Percentiles rank a stretch among this genome's conserved stretches.
Evolutionary conservation across 2,113 vertebrate species (phyloP).

Genomic region (Noctilio leporinus): DNA sequence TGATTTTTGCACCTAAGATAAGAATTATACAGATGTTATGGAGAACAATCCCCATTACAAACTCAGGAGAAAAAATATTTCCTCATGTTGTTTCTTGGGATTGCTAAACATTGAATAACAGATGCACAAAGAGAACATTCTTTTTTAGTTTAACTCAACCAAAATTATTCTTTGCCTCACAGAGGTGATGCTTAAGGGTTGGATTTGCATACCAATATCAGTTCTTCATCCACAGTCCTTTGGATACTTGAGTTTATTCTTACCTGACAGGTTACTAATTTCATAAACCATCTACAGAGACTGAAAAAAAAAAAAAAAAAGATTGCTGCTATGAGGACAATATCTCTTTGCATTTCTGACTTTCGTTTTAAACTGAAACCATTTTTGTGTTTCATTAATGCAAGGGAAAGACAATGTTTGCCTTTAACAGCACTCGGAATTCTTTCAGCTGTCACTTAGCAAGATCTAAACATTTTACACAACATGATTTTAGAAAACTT

Average conservation of each 20-base stretch:
- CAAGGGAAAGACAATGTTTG: neutral
- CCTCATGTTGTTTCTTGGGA: neutral
- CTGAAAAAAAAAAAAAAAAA: neutral
- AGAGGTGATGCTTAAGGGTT: neutral
- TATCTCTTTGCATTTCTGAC: neutral
- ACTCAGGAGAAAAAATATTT: neutral
- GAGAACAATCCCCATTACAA: neutral
- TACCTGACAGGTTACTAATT: neutral
- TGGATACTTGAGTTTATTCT: slow-evolving; percentile 9
- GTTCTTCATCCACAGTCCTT: neutral
- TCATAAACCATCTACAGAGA: neutral
- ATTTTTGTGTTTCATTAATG: neutral
- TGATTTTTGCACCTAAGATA: neutral
- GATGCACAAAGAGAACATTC: neutral
- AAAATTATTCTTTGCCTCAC: neutral
- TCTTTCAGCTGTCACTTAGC: slow-evolving; percentile 34
- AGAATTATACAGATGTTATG: neutral
- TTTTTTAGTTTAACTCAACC: neutral
- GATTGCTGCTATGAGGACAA: neutral
- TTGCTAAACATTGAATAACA: neutral
- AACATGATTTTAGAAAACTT: slow-evolving; percentile 39
- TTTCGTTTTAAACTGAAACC: slow-evolving; percentile 36
- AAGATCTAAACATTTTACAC: slow-evolving; percentile 39
- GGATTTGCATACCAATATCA: neutral
- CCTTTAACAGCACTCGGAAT: neutral